phyloP scores from a whole-genome alignment of 2,888 invertebrate genomes.

The Coleophora deauratella region DNA sequence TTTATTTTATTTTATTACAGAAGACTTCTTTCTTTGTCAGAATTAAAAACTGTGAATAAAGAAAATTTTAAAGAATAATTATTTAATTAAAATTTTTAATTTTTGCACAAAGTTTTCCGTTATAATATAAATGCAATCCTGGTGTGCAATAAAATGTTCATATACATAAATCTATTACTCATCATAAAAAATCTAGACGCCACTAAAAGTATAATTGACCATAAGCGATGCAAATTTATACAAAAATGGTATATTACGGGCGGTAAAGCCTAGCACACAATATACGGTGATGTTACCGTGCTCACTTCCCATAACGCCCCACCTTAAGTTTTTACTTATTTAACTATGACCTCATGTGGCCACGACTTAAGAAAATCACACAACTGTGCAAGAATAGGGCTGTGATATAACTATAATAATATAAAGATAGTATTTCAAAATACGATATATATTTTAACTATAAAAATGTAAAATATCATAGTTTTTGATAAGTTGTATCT shows the following conservation, averaged over 20 bases:
- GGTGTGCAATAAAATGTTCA: too few species aligned
- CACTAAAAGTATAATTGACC: conserved; percentile 29
- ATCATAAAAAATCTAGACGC: conserved; percentile 9
- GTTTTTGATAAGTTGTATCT: too few species aligned
- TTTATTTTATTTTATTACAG: too few species aligned
- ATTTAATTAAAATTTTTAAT: too few species aligned
- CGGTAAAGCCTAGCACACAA: conserved; percentile 55
- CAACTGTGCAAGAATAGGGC: conserved; percentile 50
- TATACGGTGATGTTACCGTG: conserved; percentile 65
- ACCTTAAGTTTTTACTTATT: conserved; percentile 66
- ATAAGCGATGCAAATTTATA: conserved; percentile 47
- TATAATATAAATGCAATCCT: too few species aligned
- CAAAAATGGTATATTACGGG: conserved; percentile 47
- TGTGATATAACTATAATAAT: conserved; percentile 19
- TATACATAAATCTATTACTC: not conserved
- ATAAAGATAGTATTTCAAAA: too few species aligned
- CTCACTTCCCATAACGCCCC: conserved; percentile 74
- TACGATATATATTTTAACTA: too few species aligned
- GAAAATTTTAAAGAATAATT: too few species aligned
- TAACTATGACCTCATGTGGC: conserved; percentile 74
- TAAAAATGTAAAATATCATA: too few species aligned
- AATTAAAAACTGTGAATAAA: too few species aligned
- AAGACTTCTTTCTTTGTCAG: too few species aligned
- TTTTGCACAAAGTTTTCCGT: too few species aligned
- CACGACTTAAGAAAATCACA: conserved; percentile 73